A percentile compares a stretch with the other conserved stretches of the same genome.
These are phyloP conservation scores for Bombus confusus DNA, from an alignment of 1,140 invertebrate genomes.

Conservation along the genomic window DNA sequence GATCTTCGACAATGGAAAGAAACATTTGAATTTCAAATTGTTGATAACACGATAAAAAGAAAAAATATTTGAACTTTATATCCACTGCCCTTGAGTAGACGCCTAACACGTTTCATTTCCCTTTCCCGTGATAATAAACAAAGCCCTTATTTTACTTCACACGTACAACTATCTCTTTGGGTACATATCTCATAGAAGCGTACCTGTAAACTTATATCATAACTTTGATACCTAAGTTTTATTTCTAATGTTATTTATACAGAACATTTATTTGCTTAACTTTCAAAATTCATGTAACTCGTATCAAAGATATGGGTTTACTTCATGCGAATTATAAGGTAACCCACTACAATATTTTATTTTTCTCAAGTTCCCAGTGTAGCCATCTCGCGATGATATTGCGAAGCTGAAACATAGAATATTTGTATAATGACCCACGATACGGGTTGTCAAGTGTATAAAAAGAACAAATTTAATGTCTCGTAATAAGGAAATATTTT, in stretches of 20 bases:
- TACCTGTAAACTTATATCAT: neutral
- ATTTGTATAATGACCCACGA: neutral
- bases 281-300: neutral
- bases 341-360: neutral
- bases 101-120: conserved; percentile 23
- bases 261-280: neutral
- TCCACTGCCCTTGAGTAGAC: conserved; percentile 19
- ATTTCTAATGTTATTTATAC: neutral
- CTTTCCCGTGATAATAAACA: conserved; percentile 48
- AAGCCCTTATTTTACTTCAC: neutral
- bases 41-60: conserved; percentile 2
- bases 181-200: neutral
- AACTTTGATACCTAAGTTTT: neutral
- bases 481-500: conserved; percentile 15
- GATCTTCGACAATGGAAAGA: neutral
- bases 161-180: neutral
- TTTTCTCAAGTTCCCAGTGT: neutral
- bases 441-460: neutral
- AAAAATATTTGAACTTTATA: conserved; percentile 51
- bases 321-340: neutral
- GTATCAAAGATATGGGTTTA: neutral
- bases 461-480: neutral
- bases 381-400: conserved; percentile 18
- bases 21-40: conserved; percentile 8
- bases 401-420: neutral